Evolutionary conservation across 2,113 vertebrate genomes (phyloP).

Genomic region (Chrysochloris asiatica): DNA sequence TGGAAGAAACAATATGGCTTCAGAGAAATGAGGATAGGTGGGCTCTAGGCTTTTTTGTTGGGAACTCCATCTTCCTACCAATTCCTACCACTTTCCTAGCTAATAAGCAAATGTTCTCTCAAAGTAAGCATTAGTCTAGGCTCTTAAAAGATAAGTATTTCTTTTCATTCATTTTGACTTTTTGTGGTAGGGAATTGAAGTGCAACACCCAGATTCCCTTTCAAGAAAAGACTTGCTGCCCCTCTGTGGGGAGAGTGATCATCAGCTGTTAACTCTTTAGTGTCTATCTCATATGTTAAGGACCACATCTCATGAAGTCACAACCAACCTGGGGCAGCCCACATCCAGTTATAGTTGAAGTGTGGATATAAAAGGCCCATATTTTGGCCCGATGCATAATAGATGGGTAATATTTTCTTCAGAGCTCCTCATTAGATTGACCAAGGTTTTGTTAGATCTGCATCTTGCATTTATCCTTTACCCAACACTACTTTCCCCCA

Average conservation of each 20-base stretch:
- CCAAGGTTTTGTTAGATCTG: background rate
- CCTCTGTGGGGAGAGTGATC: no score
- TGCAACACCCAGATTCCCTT: no score
- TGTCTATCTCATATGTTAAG: no score
- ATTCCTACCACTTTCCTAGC: no score
- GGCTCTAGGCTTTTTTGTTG: no score
- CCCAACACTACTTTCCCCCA: background rate
- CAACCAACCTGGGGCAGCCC: background rate
- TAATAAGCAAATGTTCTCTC: no score
- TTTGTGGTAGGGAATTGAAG: no score
- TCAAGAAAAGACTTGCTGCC: no score
- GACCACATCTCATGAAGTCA: background rate
- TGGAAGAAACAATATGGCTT: background rate
- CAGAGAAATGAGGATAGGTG: no score
- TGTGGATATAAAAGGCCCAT: background rate
- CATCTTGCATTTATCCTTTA: background rate
- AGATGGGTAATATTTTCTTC: background rate
- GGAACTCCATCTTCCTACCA: background rate
- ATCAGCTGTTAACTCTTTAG: no score
- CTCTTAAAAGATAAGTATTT: background rate
- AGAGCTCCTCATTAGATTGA: background rate
- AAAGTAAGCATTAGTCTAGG: background rate
- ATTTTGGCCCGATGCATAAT: background rate
- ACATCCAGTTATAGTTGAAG: background rate
- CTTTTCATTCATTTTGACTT: background rate